phyloP scores from a whole-genome alignment of 2,888 invertebrate genomes.

The Hemistola chrysoprasaria region DNA sequence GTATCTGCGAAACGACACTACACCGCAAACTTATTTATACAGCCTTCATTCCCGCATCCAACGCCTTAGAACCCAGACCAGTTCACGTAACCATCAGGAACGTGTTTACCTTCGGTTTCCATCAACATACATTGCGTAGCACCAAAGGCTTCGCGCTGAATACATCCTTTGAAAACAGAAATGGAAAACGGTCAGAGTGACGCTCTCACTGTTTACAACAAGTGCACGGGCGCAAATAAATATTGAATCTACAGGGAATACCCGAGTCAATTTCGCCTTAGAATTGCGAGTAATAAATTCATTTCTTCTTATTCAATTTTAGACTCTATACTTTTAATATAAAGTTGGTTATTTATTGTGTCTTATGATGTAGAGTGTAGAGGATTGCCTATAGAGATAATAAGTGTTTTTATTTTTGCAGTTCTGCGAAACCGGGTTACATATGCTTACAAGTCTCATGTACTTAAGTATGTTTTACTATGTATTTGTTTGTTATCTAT shows the following conservation, averaged over 20 bases:
- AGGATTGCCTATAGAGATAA: slow-evolving; percentile 12
- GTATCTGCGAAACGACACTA: slow-evolving; percentile 37
- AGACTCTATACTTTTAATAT: slow-evolving; percentile 6
- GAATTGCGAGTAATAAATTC: slow-evolving; percentile 52
- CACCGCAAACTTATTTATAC: slow-evolving; percentile 49
- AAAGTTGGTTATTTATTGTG: slow-evolving; percentile 5
- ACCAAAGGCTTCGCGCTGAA: slow-evolving; percentile 23
- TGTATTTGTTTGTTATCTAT: too few relatives aligned
- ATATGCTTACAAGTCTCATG: too few relatives aligned
- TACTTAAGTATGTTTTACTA: too few relatives aligned
- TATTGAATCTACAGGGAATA: slow-evolving; percentile 59
- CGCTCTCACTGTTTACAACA: slow-evolving; percentile 24
- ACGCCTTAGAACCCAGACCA: slow-evolving; percentile 27
- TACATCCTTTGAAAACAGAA: slow-evolving; percentile 19
- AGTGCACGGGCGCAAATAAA: slow-evolving; percentile 40
- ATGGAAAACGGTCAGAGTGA: slow-evolving; percentile 23
- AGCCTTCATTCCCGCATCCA: slow-evolving; percentile 31
- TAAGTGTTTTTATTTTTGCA: slow-evolving; percentile 8
- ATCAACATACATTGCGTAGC: slow-evolving; percentile 35
- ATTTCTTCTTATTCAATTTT: slow-evolving; percentile 15
- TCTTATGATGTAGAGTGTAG: slow-evolving; percentile 2
- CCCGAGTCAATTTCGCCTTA: slow-evolving; percentile 61
- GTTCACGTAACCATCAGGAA: slow-evolving; percentile 17
- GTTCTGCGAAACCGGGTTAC: slow-evolving; percentile 6
- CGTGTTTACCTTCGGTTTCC: slow-evolving; percentile 15